Conservation (phyloP, 2,113 vertebrate genomes). For the Amblyornis subalaris region DNA sequence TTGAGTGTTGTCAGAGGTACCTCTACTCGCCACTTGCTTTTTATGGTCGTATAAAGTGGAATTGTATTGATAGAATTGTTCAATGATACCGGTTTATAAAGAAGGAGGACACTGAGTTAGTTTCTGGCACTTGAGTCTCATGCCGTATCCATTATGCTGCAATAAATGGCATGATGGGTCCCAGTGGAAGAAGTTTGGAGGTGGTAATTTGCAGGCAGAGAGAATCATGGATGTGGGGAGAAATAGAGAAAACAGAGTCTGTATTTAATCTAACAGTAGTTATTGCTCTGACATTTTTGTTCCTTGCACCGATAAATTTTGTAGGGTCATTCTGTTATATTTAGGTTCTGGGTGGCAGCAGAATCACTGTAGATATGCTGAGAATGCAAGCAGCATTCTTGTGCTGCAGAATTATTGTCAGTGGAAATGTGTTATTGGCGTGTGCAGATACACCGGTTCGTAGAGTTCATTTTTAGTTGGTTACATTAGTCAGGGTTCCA, state of each 20-base stretch:
- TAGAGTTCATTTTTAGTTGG: neutral
- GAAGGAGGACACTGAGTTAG: neutral
- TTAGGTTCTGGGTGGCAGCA: neutral
- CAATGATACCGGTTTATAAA: accelerated
- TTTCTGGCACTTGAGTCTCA: neutral
- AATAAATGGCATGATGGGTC: neutral
- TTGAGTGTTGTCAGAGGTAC: neutral
- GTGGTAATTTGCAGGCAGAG: neutral
- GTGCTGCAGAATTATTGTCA: neutral
- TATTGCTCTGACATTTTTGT: neutral
- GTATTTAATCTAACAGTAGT: neutral
- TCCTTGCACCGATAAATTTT: neutral
- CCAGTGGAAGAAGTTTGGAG: neutral
- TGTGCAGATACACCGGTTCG: neutral
- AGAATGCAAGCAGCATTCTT: neutral
- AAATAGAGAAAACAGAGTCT: neutral
- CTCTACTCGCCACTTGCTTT: neutral
- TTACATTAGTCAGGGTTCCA: neutral
- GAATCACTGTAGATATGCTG: neutral
- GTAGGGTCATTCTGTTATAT: neutral
- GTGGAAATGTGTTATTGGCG: neutral
- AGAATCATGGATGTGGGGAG: neutral
- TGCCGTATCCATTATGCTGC: neutral
- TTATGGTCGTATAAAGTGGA: neutral
- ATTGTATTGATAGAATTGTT: neutral